Evolutionary conservation across 2,888 invertebrate genomes (phyloP), one percentile per base, ranked within the genome.

Genomic region (Lucinisca nassula): DNA sequence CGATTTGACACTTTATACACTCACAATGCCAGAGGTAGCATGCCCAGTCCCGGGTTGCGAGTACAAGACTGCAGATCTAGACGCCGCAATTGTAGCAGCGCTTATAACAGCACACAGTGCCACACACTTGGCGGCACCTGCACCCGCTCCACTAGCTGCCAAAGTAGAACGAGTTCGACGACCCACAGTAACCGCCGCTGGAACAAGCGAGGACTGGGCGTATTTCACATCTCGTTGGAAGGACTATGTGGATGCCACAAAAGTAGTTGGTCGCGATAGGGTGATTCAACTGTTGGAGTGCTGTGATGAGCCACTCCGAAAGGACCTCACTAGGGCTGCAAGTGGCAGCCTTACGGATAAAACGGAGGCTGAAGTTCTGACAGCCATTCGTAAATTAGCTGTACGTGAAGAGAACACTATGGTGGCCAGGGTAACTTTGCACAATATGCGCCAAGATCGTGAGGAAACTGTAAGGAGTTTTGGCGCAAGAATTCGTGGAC

Each of bases 281-380:
- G 85, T 90, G 0, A 84, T 92, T 14, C 88, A 91, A 75, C 88
- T 92, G 2, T 76, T 90, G 0, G 89, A 92, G 77, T 92, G 90
- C 55, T 92, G 92, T 58, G 88, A 92, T 49, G 90, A 92, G 30
- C 49, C 74, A 3, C 84, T 90, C 4, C 76, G 89, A 0, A 91
- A 78, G n/a, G 88, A 92, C 72, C 79, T 92, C 1, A 91, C 90
- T 4, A 73, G 77, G 6, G 21, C 58, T 10, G 77, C 58, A 14
- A 58, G 77, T 35, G 37, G 77, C 12, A 58, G n/a, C 24, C 58
- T 77, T 1, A 32, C 77, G 1, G 58, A 51, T 32, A 77, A 55
- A 51, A 35, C 30, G 8, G 77, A 77, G 24, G 38, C 32, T 37
- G 72, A 77, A 0, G 72, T 78, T 6, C 55, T 89, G 40, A n/a